phyloP scores from a whole-genome alignment of 2,797 vertebrate genomes.

The Lagocephalus sceleratus region DNA sequence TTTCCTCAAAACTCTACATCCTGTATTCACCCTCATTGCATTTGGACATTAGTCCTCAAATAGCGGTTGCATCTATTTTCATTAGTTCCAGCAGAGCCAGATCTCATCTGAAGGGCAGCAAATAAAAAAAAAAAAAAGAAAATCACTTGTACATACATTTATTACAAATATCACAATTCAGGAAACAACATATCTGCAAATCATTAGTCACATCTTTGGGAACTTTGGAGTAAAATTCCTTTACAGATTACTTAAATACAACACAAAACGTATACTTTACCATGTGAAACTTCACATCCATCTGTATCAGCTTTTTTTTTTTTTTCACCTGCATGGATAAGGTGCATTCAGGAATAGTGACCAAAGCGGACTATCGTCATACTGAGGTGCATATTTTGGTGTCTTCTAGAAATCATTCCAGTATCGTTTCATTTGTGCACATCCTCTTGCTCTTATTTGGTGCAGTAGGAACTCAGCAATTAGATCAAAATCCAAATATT shows the following conservation, averaged over 20 bases:
- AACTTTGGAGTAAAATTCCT: slow-evolving; percentile 57
- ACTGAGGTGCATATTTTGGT: slow-evolving; percentile 28
- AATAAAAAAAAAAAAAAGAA: neutral
- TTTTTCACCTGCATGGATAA: slow-evolving; percentile 45
- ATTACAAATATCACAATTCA: slow-evolving; percentile 82
- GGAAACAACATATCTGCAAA: slow-evolving; percentile 67
- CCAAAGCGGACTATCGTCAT: slow-evolving; percentile 22
- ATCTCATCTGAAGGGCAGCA: no score
- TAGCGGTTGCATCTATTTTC: no score
- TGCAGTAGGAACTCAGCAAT: slow-evolving; percentile 27
- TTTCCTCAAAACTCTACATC: no score
- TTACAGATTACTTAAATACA: slow-evolving; percentile 62
- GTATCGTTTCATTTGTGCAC: slow-evolving; percentile 32
- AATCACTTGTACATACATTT: slow-evolving; percentile 74
- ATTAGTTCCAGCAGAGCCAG: no score
- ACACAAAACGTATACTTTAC: slow-evolving; percentile 42
- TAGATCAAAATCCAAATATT: slow-evolving; percentile 18
- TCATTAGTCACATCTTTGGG: slow-evolving; percentile 74
- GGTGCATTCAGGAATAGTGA: slow-evolving; percentile 53
- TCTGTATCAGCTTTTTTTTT: slow-evolving; percentile 14
- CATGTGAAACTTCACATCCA: slow-evolving; percentile 41
- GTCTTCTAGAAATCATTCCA: slow-evolving; percentile 30
- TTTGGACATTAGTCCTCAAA: no score
- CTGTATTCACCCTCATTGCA: no score
- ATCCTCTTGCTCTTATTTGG: slow-evolving; percentile 46